phyloP scores from a whole-genome alignment of 23 tunicate genomes.

The Halocynthia aurantium region DNA sequence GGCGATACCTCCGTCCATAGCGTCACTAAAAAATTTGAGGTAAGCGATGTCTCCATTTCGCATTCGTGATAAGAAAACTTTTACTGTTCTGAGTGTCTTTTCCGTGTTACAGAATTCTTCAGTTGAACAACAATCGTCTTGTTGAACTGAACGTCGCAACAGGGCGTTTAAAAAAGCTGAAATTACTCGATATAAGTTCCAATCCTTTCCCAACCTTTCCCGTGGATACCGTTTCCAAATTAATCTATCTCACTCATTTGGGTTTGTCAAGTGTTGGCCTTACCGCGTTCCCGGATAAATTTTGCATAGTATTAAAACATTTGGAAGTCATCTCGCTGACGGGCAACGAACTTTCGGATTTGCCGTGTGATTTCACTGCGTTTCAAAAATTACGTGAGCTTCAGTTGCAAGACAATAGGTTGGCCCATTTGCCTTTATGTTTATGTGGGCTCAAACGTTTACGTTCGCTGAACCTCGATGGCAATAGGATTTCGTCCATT shows the following conservation, averaged over 20 bases:
- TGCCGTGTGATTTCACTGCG: slow-evolving; percentile 59
- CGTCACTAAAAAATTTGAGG: slow-evolving; percentile 38
- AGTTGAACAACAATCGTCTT: slow-evolving; percentile 5
- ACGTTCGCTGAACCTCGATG: slow-evolving; percentile 6
- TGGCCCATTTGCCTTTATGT: slow-evolving; percentile 36
- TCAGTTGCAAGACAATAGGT: slow-evolving; percentile 36
- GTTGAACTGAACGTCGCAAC: slow-evolving; percentile 4
- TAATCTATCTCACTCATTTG: slow-evolving; percentile 57
- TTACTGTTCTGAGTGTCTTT: background rate
- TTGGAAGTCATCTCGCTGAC: slow-evolving; percentile 48
- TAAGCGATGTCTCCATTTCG: background rate
- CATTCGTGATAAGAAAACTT: background rate
- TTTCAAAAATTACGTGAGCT: slow-evolving; percentile 55
- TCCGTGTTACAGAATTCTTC: slow-evolving; percentile 7
- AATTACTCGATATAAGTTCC: slow-evolving; percentile 50
- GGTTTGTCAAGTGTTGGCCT: slow-evolving; percentile 38
- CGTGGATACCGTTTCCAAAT: slow-evolving; percentile 10
- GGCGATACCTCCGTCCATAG: slow-evolving; percentile 30
- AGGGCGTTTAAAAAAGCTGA: slow-evolving; percentile 24
- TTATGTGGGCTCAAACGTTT: slow-evolving; percentile 12
- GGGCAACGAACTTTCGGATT: slow-evolving; percentile 26
- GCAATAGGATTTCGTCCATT: background rate
- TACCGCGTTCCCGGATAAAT: slow-evolving; percentile 44
- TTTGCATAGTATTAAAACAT: slow-evolving; percentile 66
- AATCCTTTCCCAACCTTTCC: slow-evolving; percentile 63